Evolutionary conservation across 2,888 invertebrate genomes (phyloP).

Genomic region (Eupelmus urozonus): DNA sequence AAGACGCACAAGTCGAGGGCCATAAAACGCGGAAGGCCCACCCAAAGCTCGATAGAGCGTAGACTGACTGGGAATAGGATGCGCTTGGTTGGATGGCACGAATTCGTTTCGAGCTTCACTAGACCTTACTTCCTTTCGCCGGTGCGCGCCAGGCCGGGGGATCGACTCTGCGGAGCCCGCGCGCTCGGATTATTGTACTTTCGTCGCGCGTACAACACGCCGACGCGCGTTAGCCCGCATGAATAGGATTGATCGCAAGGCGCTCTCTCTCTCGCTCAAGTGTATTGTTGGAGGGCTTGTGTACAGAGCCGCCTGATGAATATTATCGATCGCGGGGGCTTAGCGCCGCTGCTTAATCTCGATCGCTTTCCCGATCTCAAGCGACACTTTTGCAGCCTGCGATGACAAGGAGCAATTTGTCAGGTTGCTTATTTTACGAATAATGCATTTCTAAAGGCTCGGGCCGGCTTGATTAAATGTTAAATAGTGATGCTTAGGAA

Average conservation of each 20-base stretch:
- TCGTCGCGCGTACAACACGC: slow-evolving; percentile 6
- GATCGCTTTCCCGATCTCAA: no score
- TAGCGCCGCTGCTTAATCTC: not conserved
- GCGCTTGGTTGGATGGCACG: slow-evolving; percentile 66
- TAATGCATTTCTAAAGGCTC: no score
- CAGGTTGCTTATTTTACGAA: no score
- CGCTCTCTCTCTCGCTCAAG: no score
- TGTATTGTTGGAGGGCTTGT: not conserved
- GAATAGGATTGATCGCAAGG: not conserved
- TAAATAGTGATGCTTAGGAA: no score
- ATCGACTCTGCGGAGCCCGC: no score
- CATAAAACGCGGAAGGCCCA: slow-evolving; percentile 68
- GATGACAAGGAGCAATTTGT: no score
- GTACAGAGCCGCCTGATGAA: not conserved
- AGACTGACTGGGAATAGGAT: slow-evolving; percentile 48
- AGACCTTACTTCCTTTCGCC: slow-evolving; percentile 66
- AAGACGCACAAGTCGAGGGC: slow-evolving; percentile 51
- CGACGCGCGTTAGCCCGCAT: no score
- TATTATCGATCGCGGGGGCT: slow-evolving; percentile 12
- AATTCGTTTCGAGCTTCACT: slow-evolving; percentile 68
- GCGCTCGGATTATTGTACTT: slow-evolving; percentile 9
- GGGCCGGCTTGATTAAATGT: no score
- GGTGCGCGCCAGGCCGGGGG: not conserved
- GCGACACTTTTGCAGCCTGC: no score
- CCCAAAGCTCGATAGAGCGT: slow-evolving; percentile 73